Conservation (phyloP, 2,797 vertebrate species). For the Parauchenoglanis ngamensis region DNA sequence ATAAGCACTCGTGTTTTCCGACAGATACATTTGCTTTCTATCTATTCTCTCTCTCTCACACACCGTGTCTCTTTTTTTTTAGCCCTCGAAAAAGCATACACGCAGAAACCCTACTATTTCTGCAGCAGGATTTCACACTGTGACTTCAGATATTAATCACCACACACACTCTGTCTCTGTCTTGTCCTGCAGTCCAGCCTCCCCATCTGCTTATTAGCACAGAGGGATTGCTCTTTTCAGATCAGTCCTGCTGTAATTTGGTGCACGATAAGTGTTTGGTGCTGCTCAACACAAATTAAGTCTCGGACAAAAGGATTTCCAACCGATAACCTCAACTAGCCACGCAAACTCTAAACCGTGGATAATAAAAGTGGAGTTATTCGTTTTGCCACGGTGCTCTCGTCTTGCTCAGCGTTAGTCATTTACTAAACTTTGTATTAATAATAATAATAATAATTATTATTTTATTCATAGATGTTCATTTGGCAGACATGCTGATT, state of each 20-base stretch:
- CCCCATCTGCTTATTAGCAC: slow-evolving; percentile 27
- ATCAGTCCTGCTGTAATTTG: neutral
- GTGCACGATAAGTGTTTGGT: neutral
- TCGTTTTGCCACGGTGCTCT: neutral
- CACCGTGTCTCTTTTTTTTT: neutral
- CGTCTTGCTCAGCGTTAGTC: neutral
- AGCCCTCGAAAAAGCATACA: neutral
- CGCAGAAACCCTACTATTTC: neutral
- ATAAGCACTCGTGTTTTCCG: neutral
- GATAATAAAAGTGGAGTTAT: neutral
- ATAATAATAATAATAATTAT: too few species aligned
- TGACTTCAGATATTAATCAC: slow-evolving; percentile 27
- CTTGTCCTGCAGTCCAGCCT: neutral
- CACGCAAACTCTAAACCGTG: neutral
- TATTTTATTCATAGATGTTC: too few species aligned
- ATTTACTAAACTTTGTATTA: neutral
- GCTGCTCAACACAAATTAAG: neutral
- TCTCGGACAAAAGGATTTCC: neutral
- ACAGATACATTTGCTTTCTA: neutral
- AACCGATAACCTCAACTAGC: neutral
- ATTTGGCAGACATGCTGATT: too few species aligned
- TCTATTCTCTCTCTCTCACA: neutral
- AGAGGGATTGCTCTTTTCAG: neutral
- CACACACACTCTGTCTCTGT: neutral
- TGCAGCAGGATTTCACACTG: neutral